A percentile compares a stretch with the other conserved stretches of the same genome.
Conservation (phyloP, 1,140 invertebrate species). For the Cylas formicarius region DNA sequence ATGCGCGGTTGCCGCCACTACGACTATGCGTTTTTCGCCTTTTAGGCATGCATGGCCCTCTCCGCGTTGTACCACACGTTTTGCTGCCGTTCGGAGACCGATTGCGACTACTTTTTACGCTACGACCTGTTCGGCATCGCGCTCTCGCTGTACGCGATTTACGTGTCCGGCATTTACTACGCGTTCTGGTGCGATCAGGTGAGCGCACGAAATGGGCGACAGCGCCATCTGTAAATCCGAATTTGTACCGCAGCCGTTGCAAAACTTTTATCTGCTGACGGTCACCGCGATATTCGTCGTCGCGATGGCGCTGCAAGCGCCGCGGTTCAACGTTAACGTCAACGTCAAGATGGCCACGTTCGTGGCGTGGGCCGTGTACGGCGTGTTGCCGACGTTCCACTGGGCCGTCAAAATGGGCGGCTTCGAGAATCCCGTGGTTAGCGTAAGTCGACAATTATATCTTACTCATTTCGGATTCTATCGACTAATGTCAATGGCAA, state of each 20-base stretch:
- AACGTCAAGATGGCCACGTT: slow-evolving; percentile 74
- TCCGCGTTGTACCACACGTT: slow-evolving; percentile 93
- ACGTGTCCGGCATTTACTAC: slow-evolving; percentile 92
- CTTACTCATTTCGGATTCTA: too few relatives aligned
- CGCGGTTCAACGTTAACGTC: slow-evolving; percentile 60
- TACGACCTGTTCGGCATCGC: slow-evolving; percentile 92
- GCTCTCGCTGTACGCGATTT: slow-evolving; percentile 85
- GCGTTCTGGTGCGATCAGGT: slow-evolving; percentile 93
- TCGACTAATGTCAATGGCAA: too few relatives aligned
- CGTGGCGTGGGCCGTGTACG: slow-evolving; percentile 80
- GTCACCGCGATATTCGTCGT: slow-evolving; percentile 70
- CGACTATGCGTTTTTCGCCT: slow-evolving; percentile 53
- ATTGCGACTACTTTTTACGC: slow-evolving; percentile 80
- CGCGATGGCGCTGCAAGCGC: slow-evolving; percentile 73
- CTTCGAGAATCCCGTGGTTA: slow-evolving; percentile 73
- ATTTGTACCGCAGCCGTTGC: slow-evolving; percentile 59
- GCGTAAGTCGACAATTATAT: too few relatives aligned
- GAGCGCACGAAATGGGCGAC: slow-evolving; percentile 37
- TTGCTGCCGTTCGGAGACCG: slow-evolving; percentile 80
- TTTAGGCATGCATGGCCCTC: slow-evolving; percentile 85
- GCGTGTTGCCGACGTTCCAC: slow-evolving; percentile 83
- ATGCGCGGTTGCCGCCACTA: slow-evolving; percentile 38
- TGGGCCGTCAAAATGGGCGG: slow-evolving; percentile 88
- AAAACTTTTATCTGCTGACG: slow-evolving; percentile 75
- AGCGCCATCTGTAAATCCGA: background rate